A percentile compares a stretch with the other conserved stretches of the same genome.
Conservation (phyloP, 2,888 invertebrate species). For the Polymixis flavicincta region DNA sequence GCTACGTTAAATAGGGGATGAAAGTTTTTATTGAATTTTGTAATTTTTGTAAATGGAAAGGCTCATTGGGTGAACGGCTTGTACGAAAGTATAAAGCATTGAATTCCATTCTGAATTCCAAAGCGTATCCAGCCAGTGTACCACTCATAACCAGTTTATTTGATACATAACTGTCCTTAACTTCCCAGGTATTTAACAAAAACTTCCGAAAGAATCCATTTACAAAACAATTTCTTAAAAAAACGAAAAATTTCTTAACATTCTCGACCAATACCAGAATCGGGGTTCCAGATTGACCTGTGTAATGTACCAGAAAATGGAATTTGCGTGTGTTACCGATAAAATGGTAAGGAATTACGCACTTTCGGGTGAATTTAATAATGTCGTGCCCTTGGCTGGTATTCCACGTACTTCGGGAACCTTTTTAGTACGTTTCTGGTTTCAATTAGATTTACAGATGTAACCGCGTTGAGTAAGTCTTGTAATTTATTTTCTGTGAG, state of each 20-base stretch:
- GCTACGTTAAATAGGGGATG: too few species aligned
- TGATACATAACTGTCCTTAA: not conserved
- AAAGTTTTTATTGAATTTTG: too few species aligned
- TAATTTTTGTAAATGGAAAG: too few species aligned
- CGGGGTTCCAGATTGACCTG: constrained; percentile 75
- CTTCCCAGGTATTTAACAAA: constrained; percentile 15
- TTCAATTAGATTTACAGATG: constrained; percentile 66
- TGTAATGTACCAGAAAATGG: constrained; percentile 87
- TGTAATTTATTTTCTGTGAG: constrained; percentile 51
- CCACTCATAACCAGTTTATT: not conserved
- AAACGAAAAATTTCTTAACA: constrained; percentile 25
- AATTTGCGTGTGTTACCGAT: constrained; percentile 80
- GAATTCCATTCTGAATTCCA: not conserved
- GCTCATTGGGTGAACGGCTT: too few species aligned
- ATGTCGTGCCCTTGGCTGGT: constrained; percentile 44
- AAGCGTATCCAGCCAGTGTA: not conserved
- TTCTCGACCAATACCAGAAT: constrained; percentile 60
- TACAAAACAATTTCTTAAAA: constrained; percentile 14
- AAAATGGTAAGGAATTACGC: constrained; percentile 71
- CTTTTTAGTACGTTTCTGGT: constrained; percentile 59
- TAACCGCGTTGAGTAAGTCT: constrained; percentile 47
- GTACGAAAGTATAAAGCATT: too few species aligned
- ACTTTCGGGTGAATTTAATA: constrained; percentile 57
- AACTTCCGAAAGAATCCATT: constrained; percentile 18
- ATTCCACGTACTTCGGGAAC: constrained; percentile 47